A percentile compares a stretch with the other conserved stretches of the same genome.
Conservation (phyloP, 1,140 invertebrate genomes). For the Tetraneura akinire region DNA sequence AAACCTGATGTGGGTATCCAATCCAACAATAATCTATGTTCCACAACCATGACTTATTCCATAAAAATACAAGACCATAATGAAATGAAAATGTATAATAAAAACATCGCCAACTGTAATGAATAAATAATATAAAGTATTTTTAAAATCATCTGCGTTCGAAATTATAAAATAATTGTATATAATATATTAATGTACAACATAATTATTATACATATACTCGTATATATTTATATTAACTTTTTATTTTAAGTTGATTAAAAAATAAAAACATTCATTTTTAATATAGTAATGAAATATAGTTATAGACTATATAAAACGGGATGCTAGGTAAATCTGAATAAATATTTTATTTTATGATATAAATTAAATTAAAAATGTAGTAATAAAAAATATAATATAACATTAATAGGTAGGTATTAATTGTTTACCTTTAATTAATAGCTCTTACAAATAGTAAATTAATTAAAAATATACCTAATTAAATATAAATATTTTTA, state of each 20-base stretch:
- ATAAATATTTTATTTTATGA: neutral
- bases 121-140: constrained; percentile 51
- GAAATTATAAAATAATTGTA: neutral
- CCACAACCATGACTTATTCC: constrained; percentile 94
- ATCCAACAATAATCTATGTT: constrained; percentile 90
- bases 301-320: neutral
- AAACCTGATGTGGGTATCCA: constrained; percentile 70
- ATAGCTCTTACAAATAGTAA: neutral
- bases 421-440: too few relatives aligned
- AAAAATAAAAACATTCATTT: constrained; percentile 5
- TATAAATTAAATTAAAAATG: neutral
- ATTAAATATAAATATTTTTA: neutral
- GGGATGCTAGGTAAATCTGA: neutral
- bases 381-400: too few relatives aligned
- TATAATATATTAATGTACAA: neutral
- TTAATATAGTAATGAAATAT: neutral
- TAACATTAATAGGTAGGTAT: too few relatives aligned
- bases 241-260: neutral
- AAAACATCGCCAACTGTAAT: constrained; percentile 77
- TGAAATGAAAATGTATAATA: constrained; percentile 85
- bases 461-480: constrained; percentile 6
- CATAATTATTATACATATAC: too few relatives aligned
- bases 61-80: constrained; percentile 80
- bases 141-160: neutral
- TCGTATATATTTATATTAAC: neutral